Base-by-base conservation (phyloP, 1,140 invertebrate species). In the Brachionus koreanus region DNA sequence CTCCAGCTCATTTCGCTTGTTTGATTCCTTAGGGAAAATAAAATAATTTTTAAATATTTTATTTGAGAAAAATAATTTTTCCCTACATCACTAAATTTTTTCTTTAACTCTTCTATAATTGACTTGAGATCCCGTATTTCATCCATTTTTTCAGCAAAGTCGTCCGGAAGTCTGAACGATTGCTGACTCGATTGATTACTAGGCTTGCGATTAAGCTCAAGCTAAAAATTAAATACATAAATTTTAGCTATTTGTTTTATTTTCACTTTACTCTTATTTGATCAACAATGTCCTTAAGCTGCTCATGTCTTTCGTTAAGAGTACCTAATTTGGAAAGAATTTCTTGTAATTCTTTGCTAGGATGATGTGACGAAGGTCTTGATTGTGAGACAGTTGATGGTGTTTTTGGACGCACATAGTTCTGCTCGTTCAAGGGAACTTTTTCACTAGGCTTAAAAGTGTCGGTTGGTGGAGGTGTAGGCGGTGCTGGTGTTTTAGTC, bases 241-340 rank as follows among this genome's bases (percentile, higher is more conserved):
- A 29, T 29, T 23, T 35, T 9, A 42, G 12, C 2, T 23, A 2
- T 42, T 42, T 19, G 13, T 49, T 49, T 35, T 5, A 5, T 52
- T 6, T 3, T 16, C 6, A 35, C 12, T 23, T 61, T 67, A 84
- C 83, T 67, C 83, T 67, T 12, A 84, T 19, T 29, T n/a, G 65
- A 13, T 84, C 84, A 7, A 87, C 86, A 13, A 85, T 65, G 43
- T 84, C 83, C 23, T 82, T 82, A 10, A 87, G 67, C 7, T 77
- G 52, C 13, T 85, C 83, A 79, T 86, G 85, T 29, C 83, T 63
- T n/a, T 79, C 72, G 69, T 57, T 79, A 1, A 87, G 49, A 43
- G 57, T 84, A 3, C 86, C 86, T 9, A 87, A 83, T 61, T 84
- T 84, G 29, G 86, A 86, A 16, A 87, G 83, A 13, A 86, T 83